phyloP scores from a whole-genome alignment of 2,113 vertebrate species.

The Corythornis vintsioides region DNA sequence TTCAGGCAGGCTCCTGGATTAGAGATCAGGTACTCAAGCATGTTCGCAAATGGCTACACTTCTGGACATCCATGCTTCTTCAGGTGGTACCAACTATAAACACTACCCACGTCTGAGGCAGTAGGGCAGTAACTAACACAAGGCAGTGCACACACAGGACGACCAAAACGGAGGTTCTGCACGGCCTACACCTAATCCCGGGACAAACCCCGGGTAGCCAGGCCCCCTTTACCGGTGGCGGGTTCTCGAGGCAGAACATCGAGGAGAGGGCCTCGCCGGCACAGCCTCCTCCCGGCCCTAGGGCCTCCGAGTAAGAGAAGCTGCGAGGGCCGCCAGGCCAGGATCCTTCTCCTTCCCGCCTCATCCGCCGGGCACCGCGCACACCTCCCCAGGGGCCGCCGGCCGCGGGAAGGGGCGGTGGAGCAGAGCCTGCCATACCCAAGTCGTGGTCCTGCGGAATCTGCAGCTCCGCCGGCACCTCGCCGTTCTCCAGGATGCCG shows the following conservation, averaged over 20 bases:
- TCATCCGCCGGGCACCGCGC: neutral
- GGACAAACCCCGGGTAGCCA: fast-evolving
- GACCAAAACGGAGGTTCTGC: neutral
- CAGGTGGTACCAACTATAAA: fast-evolving
- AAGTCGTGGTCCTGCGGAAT: constrained; percentile 63
- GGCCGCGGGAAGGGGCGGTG: fast-evolving
- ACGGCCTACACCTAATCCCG: no score
- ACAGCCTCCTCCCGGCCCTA: no score
- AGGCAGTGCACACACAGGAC: no score
- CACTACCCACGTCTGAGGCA: neutral
- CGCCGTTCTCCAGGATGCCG: constrained; percentile 90
- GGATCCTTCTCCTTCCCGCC: no score
- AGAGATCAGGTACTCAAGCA: neutral
- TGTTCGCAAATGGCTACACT: neutral
- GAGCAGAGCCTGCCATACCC: neutral
- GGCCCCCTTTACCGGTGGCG: neutral
- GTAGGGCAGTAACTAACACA: fast-evolving
- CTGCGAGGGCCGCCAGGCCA: neutral
- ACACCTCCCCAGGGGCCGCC: neutral
- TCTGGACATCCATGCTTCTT: fast-evolving
- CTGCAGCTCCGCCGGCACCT: constrained; percentile 81
- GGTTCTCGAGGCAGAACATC: neutral
- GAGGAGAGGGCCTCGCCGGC: neutral
- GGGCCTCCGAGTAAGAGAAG: no score
- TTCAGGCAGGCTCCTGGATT: neutral